Conservation (phyloP, 2,797 vertebrate species). For the Dicrostonyx torquatus region DNA sequence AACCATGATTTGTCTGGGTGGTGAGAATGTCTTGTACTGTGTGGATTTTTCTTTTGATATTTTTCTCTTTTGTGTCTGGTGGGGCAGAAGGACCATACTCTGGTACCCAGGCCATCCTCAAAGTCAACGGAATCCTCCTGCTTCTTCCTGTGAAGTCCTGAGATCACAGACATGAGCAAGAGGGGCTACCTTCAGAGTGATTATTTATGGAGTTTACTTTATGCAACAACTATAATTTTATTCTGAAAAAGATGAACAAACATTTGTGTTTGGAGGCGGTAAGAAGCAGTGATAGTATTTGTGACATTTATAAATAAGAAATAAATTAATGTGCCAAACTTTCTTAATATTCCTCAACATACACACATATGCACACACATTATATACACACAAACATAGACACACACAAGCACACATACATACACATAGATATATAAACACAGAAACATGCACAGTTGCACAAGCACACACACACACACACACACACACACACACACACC, state of each 20-base stretch:
- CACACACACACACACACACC: neutral
- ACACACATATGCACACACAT: neutral
- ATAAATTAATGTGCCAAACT: neutral
- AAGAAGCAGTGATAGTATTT: neutral
- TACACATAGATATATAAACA: neutral
- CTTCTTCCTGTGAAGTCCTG: neutral
- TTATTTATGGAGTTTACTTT: conserved; percentile 1
- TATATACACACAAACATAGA: neutral
- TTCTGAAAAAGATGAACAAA: neutral
- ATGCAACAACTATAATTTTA: conserved; percentile 1
- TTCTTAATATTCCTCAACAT: neutral
- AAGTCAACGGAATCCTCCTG: neutral
- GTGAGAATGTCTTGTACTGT: neutral
- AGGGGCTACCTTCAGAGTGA: neutral
- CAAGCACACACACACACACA: neutral
- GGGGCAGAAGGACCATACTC: neutral
- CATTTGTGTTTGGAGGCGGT: neutral
- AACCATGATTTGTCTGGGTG: neutral
- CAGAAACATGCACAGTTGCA: neutral
- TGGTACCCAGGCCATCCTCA: neutral
- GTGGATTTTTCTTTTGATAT: neutral
- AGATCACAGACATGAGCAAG: neutral
- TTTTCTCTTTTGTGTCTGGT: neutral
- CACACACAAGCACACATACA: neutral
- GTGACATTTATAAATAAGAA: neutral